A percentile compares a stretch with the other conserved stretches of the same genome.
Conservation (phyloP, 2,113 vertebrate genomes). For the Plecturocebus donacophilus region DNA sequence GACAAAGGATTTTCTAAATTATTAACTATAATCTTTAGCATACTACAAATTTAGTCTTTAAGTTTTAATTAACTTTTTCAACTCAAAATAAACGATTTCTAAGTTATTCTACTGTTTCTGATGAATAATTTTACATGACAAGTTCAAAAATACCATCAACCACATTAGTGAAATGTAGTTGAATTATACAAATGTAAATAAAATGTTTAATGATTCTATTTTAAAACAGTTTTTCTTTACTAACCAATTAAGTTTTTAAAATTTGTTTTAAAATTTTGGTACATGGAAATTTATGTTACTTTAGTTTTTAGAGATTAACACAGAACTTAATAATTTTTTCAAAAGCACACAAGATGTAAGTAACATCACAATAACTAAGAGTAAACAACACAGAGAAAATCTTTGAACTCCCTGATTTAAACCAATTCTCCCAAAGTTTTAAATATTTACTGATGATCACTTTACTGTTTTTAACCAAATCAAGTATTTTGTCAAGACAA, state of each 20-base stretch:
- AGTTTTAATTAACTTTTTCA: constrained; percentile 41
- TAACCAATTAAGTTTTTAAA: constrained; percentile 34
- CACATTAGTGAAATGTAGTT: constrained; percentile 24
- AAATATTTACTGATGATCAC: constrained; percentile 12
- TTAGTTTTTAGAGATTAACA: constrained; percentile 29
- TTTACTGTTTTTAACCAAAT: constrained; percentile 57
- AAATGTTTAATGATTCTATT: constrained; percentile 27
- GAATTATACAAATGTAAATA: constrained; percentile 49
- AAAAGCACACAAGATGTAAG: constrained; percentile 23
- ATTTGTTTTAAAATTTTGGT: neutral
- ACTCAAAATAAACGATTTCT: constrained; percentile 43
- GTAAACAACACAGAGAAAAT: neutral
- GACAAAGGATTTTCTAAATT: constrained; percentile 50
- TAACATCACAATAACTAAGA: constrained; percentile 29
- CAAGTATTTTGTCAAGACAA: constrained; percentile 39
- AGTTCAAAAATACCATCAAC: constrained; percentile 2
- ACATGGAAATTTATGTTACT: constrained; percentile 20
- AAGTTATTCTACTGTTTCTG: constrained; percentile 41
- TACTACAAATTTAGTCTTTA: constrained; percentile 36
- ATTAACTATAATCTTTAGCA: constrained; percentile 34
- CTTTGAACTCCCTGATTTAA: constrained; percentile 47
- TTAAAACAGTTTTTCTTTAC: constrained; percentile 24
- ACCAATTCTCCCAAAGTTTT: constrained; percentile 28
- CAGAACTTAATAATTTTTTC: constrained; percentile 36
- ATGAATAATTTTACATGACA: constrained; percentile 45